Percentiles rank a stretch among this genome's conserved stretches.
phyloP scores from a whole-genome alignment of 1,140 invertebrate genomes.

The Rhopalosiphum maidis region DNA sequence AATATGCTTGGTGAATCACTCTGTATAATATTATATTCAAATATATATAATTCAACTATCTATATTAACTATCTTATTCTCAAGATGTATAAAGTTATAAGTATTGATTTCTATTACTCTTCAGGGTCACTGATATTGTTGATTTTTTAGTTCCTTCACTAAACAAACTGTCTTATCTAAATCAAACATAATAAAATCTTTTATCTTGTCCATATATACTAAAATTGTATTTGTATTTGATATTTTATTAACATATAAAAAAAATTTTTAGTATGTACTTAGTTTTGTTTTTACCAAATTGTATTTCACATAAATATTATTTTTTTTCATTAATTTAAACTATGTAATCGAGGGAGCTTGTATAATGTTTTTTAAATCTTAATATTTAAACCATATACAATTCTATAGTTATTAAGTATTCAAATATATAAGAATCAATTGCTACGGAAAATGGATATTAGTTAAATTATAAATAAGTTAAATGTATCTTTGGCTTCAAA shows the following conservation, averaged over 20 bases:
- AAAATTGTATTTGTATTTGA: not conserved
- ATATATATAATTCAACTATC: not conserved
- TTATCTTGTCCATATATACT: not conserved
- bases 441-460: not conserved
- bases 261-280: not conserved
- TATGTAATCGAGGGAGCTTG: not conserved
- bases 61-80: not conserved
- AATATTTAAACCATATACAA: too few species aligned
- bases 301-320: not conserved
- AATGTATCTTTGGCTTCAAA: not conserved
- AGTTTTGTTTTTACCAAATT: not conserved
- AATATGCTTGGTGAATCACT: too few species aligned
- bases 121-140: not conserved
- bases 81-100: not conserved
- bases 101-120: not conserved
- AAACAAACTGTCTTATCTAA: not conserved
- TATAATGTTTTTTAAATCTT: not conserved
- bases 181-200: not conserved
- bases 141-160: not conserved
- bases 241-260: not conserved
- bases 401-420: too few species aligned
- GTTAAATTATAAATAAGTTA: not conserved
- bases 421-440: too few species aligned
- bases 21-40: too few species aligned
- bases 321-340: not conserved